These are phyloP conservation scores for Hydraecia micacea DNA, from an alignment of 2,888 invertebrate species.

Conservation along the genomic window DNA sequence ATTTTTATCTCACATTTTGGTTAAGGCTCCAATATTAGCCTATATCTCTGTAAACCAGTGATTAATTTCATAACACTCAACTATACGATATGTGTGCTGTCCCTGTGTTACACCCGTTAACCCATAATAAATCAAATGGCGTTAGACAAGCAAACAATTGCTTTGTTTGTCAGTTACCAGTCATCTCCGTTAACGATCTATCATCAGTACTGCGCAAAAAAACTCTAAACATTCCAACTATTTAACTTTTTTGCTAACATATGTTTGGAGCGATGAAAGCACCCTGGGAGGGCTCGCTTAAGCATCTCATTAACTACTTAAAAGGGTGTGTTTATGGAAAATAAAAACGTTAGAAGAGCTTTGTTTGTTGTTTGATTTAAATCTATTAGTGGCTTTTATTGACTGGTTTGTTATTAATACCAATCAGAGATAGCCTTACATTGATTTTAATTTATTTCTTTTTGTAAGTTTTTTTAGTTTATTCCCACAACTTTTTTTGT, in stretches of 20 bases:
- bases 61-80: conserved; percentile 64
- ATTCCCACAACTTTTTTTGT: background rate
- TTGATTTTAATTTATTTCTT: background rate
- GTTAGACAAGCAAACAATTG: conserved; percentile 82
- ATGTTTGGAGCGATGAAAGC: conserved; percentile 73
- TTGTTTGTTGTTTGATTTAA: conserved; percentile 56
- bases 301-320: conserved; percentile 75
- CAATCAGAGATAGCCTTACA: background rate
- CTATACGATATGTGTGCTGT: conserved; percentile 57
- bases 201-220: conserved; percentile 80
- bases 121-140: conserved; percentile 81
- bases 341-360: conserved; percentile 32
- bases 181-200: conserved; percentile 81
- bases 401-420: conserved; percentile 23
- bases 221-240: conserved; percentile 71
- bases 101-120: conserved; percentile 58
- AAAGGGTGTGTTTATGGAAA: conserved; percentile 60
- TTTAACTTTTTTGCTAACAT: conserved; percentile 74
- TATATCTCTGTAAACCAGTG: conserved; percentile 17
- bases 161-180: conserved; percentile 82
- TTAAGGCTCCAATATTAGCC: background rate
- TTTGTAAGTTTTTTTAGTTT: background rate
- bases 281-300: conserved; percentile 75
- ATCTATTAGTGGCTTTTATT: conserved; percentile 38
- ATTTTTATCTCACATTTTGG: background rate